Base-by-base conservation (phyloP, 2,113 vertebrate genomes). In the Excalfactoria chinensis region DNA sequence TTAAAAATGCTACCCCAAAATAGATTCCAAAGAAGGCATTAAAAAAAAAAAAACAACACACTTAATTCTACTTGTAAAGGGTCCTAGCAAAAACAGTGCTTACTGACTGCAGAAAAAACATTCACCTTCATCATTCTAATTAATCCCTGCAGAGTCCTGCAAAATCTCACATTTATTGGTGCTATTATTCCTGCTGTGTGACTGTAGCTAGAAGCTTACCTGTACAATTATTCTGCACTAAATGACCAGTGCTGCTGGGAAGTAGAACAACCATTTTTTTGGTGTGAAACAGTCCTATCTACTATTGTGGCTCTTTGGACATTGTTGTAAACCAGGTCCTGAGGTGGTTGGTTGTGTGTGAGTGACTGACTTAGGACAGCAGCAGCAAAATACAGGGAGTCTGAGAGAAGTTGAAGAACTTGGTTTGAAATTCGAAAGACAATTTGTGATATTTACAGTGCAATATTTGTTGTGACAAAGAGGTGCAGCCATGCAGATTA, bases 101-200 rank as follows among this genome's bases (percentile, higher is more conserved):
- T 77, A 11, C 41, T 21, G 55, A 8, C 4, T 56, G 48, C 53
- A 69, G 49, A 46, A 92, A 80, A 86, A 19, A 12, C 21, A 15
- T 8, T 35, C 43, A 63, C 48, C 25, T 64, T 58, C 32, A 17
- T 30, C 0, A 1, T 41, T 37, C 62, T 55, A 14, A 60, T 68
- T 21, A 64, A 34, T 60, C 21, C n/a, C 56, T 59, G 19, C 6
- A 34, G 4, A 64, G 43, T 26, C 13, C 5, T 6, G 14, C 8
- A 11, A 43, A 80, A 11, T 26, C 44, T 48, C 46, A 18, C 60
- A 37, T 58, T 12, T 32, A 1, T 7, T 20, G 15, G 28, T 73
- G 6, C 16, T 17, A 0, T 3, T 8, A 26, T 20, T 64, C 48
- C 55, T 46, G 1, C 22, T 32, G 17, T 23, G 62, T 34, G 28